Conservation (phyloP, 2,888 invertebrate species). For the Hirtodrosophila alboralis region DNA sequence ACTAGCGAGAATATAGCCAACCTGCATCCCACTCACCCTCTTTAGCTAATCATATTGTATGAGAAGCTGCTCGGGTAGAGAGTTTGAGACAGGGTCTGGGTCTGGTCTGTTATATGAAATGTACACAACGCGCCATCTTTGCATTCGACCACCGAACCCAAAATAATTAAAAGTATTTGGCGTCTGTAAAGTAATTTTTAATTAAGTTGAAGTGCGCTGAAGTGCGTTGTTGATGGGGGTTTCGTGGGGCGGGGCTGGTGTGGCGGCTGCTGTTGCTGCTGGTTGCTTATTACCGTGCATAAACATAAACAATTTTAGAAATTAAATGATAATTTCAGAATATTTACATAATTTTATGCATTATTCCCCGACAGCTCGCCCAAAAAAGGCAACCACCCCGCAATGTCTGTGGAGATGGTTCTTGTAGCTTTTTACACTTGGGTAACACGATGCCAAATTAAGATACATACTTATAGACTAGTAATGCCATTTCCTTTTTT, state of each 20-base stretch:
- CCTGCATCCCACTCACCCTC: background rate
- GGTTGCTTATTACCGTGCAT: slow-evolving; percentile 74
- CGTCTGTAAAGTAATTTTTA: slow-evolving; percentile 79
- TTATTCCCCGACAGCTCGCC: slow-evolving; percentile 53
- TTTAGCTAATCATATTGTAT: slow-evolving; percentile 23
- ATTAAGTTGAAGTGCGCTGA: slow-evolving; percentile 75
- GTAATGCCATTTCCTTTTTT: slow-evolving; percentile 1
- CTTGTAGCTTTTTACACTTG: slow-evolving; percentile 28
- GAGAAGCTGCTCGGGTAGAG: background rate
- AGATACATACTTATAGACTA: slow-evolving; percentile 26
- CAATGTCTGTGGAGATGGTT: background rate
- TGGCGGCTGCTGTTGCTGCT: slow-evolving; percentile 21
- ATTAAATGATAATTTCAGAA: slow-evolving; percentile 74
- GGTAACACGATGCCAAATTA: slow-evolving; percentile 35
- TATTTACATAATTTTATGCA: slow-evolving; percentile 78
- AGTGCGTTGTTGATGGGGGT: slow-evolving; percentile 43
- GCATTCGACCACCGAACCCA: slow-evolving; percentile 76
- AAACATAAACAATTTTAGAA: slow-evolving; percentile 77
- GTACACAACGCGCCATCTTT: slow-evolving; percentile 49
- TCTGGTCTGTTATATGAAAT: slow-evolving; percentile 12
- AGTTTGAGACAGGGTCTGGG: background rate
- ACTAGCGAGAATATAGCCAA: slow-evolving; percentile 8
- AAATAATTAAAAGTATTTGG: slow-evolving; percentile 79
- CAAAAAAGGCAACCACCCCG: slow-evolving; percentile 19
- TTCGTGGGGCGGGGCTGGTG: slow-evolving; percentile 26